These are phyloP conservation scores for Toxotes lorentzi DNA, from an alignment of 2,797 vertebrate genomes.

Conservation along the genomic window DNA sequence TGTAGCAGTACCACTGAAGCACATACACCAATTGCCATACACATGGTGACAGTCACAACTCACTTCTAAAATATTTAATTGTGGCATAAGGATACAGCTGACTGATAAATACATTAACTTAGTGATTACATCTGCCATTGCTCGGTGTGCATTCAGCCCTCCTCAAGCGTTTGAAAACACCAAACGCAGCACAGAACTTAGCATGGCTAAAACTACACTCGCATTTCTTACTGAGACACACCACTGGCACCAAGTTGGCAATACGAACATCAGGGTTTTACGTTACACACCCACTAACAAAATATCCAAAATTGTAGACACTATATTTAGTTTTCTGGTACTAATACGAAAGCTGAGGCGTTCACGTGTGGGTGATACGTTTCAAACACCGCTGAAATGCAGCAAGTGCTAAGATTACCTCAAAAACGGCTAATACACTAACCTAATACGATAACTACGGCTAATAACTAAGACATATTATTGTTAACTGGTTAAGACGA, in stretches of 20 bases:
- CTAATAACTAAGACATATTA: accelerated
- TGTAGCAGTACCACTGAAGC: background rate
- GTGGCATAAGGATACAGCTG: background rate
- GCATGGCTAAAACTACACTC: background rate
- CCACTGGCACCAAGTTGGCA: accelerated
- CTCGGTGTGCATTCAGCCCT: too few relatives aligned
- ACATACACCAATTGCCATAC: background rate
- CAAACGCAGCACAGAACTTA: too few relatives aligned
- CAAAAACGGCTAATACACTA: too few relatives aligned
- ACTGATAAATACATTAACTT: background rate
- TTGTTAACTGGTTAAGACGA: accelerated
- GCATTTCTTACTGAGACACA: background rate
- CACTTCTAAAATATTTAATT: background rate
- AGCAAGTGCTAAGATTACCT: background rate
- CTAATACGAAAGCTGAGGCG: too few relatives aligned
- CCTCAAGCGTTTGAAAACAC: background rate
- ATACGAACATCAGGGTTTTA: accelerated
- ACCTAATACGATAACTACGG: accelerated
- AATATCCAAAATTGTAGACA: background rate
- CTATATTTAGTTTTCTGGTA: accelerated
- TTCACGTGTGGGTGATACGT: constrained; percentile 39
- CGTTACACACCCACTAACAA: accelerated
- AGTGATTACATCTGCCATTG: background rate
- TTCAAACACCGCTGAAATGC: too few relatives aligned
- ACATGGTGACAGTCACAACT: background rate